Evolutionary conservation across 2,888 invertebrate genomes (phyloP).

Genomic region (Sycophila texana): DNA sequence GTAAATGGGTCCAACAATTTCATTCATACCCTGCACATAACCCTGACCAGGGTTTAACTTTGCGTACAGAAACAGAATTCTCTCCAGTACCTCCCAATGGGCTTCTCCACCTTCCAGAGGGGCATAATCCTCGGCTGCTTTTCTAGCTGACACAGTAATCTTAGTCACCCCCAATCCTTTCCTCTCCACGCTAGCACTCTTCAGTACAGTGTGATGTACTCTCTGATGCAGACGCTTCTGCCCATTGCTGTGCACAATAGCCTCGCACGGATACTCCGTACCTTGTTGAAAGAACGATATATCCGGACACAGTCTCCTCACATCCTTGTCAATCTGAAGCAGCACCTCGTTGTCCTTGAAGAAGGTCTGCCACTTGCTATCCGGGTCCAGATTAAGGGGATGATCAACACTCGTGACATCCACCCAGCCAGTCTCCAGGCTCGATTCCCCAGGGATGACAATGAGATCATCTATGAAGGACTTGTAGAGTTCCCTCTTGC

Average conservation of each 20-base stretch:
- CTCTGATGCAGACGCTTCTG: slow-evolving; percentile 91
- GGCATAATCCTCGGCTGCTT: slow-evolving; percentile 87
- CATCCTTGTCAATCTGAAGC: slow-evolving; percentile 98
- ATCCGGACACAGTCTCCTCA: slow-evolving; percentile 93
- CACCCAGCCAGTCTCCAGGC: slow-evolving; percentile 77
- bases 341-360: slow-evolving; percentile 99
- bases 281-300: slow-evolving; percentile 98
- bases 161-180: slow-evolving; percentile 92
- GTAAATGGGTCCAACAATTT: slow-evolving; percentile 98
- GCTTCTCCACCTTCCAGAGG: slow-evolving; percentile 95
- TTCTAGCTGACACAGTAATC: slow-evolving; percentile 85
- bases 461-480: slow-evolving; percentile 93
- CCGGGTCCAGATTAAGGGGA: slow-evolving; percentile 95
- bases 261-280: slow-evolving; percentile 91
- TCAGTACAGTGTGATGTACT: slow-evolving; percentile 90
- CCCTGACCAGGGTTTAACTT: slow-evolving; percentile 98
- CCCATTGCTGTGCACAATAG: slow-evolving; percentile 87
- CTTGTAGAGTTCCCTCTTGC: slow-evolving; percentile 88
- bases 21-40: slow-evolving; percentile 99
- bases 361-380: slow-evolving; percentile 96
- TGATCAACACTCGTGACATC: slow-evolving; percentile 85
- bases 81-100: slow-evolving; percentile 98
- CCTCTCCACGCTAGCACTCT: slow-evolving; percentile 91
- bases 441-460: slow-evolving; percentile 84
- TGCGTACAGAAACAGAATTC: slow-evolving; percentile 97